Percentiles rank a stretch among this genome's conserved stretches.
These are phyloP conservation scores for Tamandua tetradactyla DNA, from an alignment of 2,797 vertebrate genomes.

Conservation along the genomic window DNA sequence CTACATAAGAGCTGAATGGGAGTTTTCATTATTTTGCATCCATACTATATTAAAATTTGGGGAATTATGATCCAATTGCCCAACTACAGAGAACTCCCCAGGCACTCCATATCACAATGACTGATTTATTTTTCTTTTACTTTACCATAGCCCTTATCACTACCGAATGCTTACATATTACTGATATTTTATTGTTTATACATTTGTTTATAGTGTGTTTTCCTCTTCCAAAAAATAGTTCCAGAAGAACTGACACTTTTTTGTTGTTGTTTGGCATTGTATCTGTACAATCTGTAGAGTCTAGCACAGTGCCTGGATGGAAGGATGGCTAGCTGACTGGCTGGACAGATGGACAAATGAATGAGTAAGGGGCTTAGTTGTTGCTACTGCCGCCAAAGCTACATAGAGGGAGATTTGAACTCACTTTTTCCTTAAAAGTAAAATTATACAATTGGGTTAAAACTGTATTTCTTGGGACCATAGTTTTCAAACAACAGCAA, in stretches of 20 bases:
- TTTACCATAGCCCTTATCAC: background rate
- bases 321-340: too few relatives aligned
- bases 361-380: background rate
- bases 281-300: background rate
- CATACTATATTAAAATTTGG: background rate
- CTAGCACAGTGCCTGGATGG: background rate
- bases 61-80: background rate
- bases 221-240: background rate
- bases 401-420: background rate
- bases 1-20: background rate
- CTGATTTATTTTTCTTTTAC: background rate
- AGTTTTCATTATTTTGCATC: slow-evolving; percentile 7
- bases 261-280: background rate
- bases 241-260: background rate
- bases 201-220: background rate
- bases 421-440: background rate
- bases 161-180: background rate
- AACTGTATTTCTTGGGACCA: background rate
- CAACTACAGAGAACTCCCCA: background rate
- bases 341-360: too few relatives aligned
- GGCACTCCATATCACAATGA: background rate
- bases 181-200: background rate
- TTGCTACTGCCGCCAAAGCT: background rate
- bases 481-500: slow-evolving; percentile 2
- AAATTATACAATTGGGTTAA: background rate